Conservation (phyloP, 2,113 vertebrate genomes). For the Condylura cristata region DNA sequence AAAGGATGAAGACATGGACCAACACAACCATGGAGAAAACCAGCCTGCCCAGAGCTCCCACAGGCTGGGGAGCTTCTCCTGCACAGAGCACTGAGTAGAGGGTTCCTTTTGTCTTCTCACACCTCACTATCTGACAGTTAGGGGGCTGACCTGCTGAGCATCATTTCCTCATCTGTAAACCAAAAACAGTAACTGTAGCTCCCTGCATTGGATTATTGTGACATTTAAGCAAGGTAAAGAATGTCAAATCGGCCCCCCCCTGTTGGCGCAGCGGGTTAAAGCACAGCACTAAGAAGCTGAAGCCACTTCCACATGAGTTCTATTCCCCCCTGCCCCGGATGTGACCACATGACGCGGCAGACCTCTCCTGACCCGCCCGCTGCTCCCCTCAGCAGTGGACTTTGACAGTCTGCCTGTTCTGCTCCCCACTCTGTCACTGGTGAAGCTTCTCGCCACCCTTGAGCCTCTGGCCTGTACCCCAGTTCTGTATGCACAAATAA, state of each 20-base stretch:
- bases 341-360: too few relatives aligned
- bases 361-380: too few relatives aligned
- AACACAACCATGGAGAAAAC: not conserved
- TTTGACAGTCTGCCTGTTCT: too few relatives aligned
- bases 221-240: not conserved
- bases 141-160: not conserved
- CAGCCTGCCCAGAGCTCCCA: not conserved
- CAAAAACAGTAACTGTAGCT: not conserved
- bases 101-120: accelerated
- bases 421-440: too few relatives aligned
- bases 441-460: too few relatives aligned
- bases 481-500: too few relatives aligned
- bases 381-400: too few relatives aligned
- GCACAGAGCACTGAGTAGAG: accelerated
- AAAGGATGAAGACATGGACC: not conserved
- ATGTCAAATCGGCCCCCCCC: not conserved
- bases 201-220: not conserved
- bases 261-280: too few relatives aligned
- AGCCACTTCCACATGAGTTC: too few relatives aligned
- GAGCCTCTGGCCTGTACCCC: too few relatives aligned
- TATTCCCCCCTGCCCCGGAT: too few relatives aligned
- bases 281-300: too few relatives aligned
- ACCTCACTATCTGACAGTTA: not conserved
- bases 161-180: not conserved
- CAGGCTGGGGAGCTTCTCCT: not conserved